Percentiles rank a stretch among this genome's conserved stretches.
phyloP scores from a whole-genome alignment of 2,797 vertebrate species.

The Gallinago nigripennis region DNA sequence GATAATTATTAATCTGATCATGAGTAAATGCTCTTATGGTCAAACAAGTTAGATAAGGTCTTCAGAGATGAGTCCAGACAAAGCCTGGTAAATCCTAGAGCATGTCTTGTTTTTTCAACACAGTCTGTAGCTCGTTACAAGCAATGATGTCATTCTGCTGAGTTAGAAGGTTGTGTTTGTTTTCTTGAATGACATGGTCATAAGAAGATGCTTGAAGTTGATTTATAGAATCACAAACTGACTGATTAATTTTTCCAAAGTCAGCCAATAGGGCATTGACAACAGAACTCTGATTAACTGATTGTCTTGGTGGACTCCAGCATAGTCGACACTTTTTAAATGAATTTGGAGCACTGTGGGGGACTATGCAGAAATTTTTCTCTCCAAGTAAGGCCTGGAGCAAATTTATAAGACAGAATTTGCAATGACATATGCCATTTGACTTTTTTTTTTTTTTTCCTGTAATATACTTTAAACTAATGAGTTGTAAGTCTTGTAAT shows the following conservation, averaged over 20 bases:
- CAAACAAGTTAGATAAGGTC: background rate
- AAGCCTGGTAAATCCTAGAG: background rate
- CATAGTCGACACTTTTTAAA: background rate
- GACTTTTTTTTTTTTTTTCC: background rate
- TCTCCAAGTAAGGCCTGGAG: background rate
- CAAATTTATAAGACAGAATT: background rate
- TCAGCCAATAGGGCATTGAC: background rate
- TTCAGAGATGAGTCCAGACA: background rate
- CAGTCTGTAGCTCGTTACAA: accelerated
- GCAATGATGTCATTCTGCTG: accelerated
- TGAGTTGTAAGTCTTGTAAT: background rate
- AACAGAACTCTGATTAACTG: background rate
- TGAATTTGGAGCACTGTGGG: background rate
- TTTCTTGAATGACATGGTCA: background rate
- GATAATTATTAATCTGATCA: background rate
- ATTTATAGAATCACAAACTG: background rate
- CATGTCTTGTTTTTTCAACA: background rate
- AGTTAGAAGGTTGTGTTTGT: background rate
- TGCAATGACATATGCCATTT: background rate
- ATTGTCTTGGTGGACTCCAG: background rate
- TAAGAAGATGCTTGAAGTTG: background rate
- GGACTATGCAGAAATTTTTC: background rate
- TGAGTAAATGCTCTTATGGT: background rate
- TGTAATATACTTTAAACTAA: background rate
- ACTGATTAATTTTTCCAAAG: background rate